A percentile compares a stretch with the other conserved stretches of the same genome.
phyloP scores from a whole-genome alignment of 1,140 invertebrate species.

The Adoxophyes honmai region DNA sequence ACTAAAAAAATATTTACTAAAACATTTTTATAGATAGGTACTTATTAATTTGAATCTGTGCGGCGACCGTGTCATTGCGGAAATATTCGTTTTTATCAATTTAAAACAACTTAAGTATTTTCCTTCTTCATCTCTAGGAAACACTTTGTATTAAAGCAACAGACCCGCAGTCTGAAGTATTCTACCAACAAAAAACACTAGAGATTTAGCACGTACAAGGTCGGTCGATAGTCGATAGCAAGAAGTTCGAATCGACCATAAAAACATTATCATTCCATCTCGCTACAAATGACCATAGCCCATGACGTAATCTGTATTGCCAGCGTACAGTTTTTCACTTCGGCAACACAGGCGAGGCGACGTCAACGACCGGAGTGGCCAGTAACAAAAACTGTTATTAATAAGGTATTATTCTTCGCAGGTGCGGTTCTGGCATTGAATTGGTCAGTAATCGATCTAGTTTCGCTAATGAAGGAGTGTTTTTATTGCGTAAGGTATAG shows the following conservation, averaged over 20 bases:
- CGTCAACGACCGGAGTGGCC: conserved; percentile 40
- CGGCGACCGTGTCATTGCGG: no score
- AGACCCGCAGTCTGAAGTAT: not conserved
- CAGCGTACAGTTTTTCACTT: conserved; percentile 36
- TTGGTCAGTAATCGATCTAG: conserved; percentile 13
- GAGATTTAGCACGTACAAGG: conserved; percentile 14
- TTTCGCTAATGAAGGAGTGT: conserved; percentile 9
- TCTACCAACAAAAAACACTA: not conserved
- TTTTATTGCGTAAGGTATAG: not conserved
- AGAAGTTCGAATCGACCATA: conserved; percentile 13
- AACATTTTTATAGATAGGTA: no score
- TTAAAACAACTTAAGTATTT: no score
- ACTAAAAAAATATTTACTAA: no score
- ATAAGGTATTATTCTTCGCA: conserved; percentile 24
- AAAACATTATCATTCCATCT: conserved; percentile 19
- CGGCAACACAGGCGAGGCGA: conserved; percentile 40
- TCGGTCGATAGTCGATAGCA: conserved; percentile 4
- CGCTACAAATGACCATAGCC: conserved; percentile 28
- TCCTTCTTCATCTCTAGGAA: no score
- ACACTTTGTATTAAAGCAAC: no score
- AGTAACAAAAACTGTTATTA: conserved; percentile 35
- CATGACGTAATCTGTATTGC: conserved; percentile 43
- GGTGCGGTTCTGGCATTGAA: conserved; percentile 16
- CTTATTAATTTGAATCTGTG: no score
- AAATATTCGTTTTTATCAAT: no score